These are phyloP conservation scores for Nemoura dubitans DNA, from an alignment of 2,888 invertebrate genomes.

Conservation along the genomic window DNA sequence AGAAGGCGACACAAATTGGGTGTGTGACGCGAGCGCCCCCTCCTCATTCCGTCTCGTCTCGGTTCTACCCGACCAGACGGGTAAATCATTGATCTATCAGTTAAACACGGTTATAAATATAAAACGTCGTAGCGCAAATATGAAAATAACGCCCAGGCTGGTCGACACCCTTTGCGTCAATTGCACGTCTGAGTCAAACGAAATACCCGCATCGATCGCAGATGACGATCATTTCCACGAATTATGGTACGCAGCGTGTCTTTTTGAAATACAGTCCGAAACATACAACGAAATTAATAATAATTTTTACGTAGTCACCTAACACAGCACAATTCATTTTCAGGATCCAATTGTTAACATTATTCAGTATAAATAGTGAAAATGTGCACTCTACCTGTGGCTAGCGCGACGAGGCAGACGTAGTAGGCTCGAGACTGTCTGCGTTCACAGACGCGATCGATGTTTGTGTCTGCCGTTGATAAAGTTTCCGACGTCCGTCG, in stretches of 20 bases:
- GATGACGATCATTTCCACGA: slow-evolving; percentile 12
- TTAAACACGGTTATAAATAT: background rate
- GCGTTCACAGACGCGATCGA: background rate
- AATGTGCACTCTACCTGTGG: background rate
- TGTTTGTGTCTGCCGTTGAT: background rate
- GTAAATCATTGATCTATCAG: background rate
- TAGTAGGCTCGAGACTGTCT: background rate
- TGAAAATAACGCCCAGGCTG: background rate
- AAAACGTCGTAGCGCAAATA: background rate
- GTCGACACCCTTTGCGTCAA: background rate
- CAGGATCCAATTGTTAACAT: background rate
- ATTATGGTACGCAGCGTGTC: background rate
- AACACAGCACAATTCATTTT: background rate
- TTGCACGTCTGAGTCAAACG: background rate
- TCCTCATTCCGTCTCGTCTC: background rate
- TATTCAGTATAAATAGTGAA: background rate
- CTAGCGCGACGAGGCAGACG: background rate
- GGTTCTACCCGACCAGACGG: background rate
- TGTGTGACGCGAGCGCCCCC: background rate
- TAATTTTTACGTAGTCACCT: background rate
- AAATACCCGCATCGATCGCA: background rate
- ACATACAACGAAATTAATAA: background rate
- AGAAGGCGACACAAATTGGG: background rate
- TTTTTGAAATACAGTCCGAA: background rate
- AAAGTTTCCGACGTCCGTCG: slow-evolving; percentile 7